Evolutionary conservation across 1,140 invertebrate species (phyloP).

Genomic region (Monochamus saltuarius): DNA sequence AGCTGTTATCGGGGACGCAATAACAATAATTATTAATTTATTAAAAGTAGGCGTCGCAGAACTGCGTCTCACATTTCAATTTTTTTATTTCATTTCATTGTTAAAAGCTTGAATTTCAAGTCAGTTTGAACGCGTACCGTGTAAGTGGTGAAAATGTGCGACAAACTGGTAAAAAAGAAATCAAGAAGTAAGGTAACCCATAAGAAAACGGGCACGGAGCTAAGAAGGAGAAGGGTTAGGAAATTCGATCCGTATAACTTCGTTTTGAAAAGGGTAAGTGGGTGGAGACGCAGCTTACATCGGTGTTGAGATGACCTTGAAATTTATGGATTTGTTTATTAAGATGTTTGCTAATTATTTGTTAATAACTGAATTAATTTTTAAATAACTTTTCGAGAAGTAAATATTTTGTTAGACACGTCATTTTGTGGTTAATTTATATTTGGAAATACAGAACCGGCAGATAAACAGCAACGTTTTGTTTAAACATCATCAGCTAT

Average conservation of each 20-base stretch:
- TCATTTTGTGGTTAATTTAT: too few relatives aligned
- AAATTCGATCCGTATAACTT: slow-evolving; percentile 12
- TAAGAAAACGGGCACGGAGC: background rate
- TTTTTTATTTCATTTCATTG: too few relatives aligned
- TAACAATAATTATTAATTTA: too few relatives aligned
- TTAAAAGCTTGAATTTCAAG: too few relatives aligned
- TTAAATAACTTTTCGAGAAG: background rate
- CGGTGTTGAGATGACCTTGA: too few relatives aligned
- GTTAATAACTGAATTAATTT: background rate
- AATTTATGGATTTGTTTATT: background rate
- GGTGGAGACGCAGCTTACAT: background rate
- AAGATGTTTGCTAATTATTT: background rate
- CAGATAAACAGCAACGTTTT: too few relatives aligned
- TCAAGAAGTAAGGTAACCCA: background rate
- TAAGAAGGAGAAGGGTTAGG: background rate
- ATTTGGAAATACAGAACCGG: background rate
- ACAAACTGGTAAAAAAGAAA: slow-evolving; percentile 16
- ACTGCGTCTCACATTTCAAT: too few relatives aligned
- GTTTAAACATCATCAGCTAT: too few relatives aligned
- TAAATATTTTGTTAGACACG: background rate
- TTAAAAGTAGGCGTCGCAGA: too few relatives aligned
- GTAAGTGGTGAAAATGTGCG: slow-evolving; percentile 5
- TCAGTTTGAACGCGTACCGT: background rate
- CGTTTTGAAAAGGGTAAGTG: slow-evolving; percentile 19
- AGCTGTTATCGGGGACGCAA: background rate